Evolutionary conservation across 2,888 invertebrate genomes (phyloP).

Genomic region (Masnerella sp.): DNA sequence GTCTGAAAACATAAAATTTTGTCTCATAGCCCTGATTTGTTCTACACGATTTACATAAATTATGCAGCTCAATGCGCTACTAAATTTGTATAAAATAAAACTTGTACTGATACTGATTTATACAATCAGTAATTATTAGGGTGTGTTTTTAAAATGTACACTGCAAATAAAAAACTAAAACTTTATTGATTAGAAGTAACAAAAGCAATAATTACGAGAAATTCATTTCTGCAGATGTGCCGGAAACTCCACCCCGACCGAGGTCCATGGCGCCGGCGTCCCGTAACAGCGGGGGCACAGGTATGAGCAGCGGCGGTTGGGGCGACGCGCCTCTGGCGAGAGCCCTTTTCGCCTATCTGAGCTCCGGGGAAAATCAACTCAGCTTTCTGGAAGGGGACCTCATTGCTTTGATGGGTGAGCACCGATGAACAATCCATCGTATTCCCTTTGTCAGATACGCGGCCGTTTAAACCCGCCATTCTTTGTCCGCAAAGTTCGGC

Average conservation of each 20-base stretch:
- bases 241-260: conserved; percentile 80
- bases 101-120: too few relatives aligned
- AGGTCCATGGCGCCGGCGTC: conserved; percentile 81
- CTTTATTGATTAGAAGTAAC: not conserved
- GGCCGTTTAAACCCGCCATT: conserved; percentile 34
- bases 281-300: conserved; percentile 70
- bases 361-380: conserved; percentile 92
- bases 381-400: conserved; percentile 95
- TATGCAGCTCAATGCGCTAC: too few relatives aligned
- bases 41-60: too few relatives aligned
- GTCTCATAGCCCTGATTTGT: too few relatives aligned
- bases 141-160: not conserved
- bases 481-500: conserved; percentile 14
- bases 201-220: too few relatives aligned
- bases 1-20: too few relatives aligned
- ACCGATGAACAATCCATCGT: conserved; percentile 41
- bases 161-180: not conserved
- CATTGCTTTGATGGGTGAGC: conserved; percentile 86
- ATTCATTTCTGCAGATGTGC: conserved; percentile 72
- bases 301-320: conserved; percentile 73
- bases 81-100: too few relatives aligned
- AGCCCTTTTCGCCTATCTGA: conserved; percentile 93
- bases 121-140: too few relatives aligned
- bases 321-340: conserved; percentile 89
- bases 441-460: conserved; percentile 34